Evolutionary conservation across 2,888 invertebrate species (phyloP).

Genomic region (Diaprepes abbreviatus): DNA sequence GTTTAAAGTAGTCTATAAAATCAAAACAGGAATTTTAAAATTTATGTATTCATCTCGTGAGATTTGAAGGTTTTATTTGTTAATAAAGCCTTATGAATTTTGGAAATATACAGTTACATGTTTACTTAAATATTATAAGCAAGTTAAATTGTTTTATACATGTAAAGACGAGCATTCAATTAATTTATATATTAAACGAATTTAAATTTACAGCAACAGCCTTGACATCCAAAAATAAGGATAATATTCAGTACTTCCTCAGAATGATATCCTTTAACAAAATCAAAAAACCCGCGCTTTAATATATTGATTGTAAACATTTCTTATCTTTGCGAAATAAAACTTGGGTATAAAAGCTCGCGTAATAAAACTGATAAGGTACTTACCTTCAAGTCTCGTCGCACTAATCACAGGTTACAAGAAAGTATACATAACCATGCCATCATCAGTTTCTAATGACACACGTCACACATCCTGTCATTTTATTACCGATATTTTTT

Average conservation of each 20-base stretch:
- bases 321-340: conserved; percentile 33
- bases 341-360: conserved; percentile 29
- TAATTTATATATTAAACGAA: conserved; percentile 28
- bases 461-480: conserved; percentile 52
- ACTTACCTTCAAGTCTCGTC: conserved; percentile 59
- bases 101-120: not conserved
- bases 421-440: conserved; percentile 56
- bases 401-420: conserved; percentile 57
- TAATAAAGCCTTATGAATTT: not conserved
- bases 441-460: conserved; percentile 57
- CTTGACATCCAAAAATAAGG: conserved; percentile 49
- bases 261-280: not conserved
- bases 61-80: not conserved
- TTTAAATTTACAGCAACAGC: conserved; percentile 35
- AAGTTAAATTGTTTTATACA: not conserved
- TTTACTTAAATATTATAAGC: not conserved
- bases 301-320: conserved; percentile 10
- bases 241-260: conserved; percentile 42
- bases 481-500: not conserved
- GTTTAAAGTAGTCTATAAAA: conserved; percentile 11
- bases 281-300: conserved; percentile 39
- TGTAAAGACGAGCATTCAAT: not conserved
- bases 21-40: conserved; percentile 12
- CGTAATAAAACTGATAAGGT: conserved; percentile 46
- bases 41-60: not conserved